Conservation (phyloP, 2,113 vertebrate genomes). For the Heptranchias perlo region DNA sequence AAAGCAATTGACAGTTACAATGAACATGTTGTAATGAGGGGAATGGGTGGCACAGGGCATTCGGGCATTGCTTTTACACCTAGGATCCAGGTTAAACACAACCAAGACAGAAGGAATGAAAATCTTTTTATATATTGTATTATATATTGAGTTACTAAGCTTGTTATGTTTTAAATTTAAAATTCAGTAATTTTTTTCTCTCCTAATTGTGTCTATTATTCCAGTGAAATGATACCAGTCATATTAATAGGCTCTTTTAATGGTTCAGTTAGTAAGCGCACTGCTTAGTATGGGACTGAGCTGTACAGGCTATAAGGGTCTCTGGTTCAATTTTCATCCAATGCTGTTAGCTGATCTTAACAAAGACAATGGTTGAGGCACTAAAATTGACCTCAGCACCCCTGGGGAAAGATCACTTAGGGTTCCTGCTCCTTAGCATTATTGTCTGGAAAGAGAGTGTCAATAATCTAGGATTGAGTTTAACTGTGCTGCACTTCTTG, state of each 20-base stretch:
- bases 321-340: no score
- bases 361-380: not conserved
- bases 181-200: not conserved
- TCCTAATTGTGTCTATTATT: not conserved
- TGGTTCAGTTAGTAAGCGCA: not conserved
- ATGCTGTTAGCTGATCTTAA: not conserved
- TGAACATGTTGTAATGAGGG: not conserved
- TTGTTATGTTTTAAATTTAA: not conserved
- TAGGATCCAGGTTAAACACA: not conserved
- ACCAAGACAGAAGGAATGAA: not conserved
- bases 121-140: not conserved
- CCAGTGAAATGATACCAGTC: not conserved
- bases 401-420: no score
- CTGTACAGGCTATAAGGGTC: not conserved
- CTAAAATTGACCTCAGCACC: not conserved
- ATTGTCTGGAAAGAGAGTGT: not conserved
- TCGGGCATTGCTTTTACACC: not conserved
- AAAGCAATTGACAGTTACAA: not conserved
- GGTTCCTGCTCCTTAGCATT: no score
- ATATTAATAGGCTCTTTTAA: not conserved
- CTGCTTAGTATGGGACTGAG: not conserved
- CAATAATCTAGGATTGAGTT: not conserved
- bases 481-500: not conserved
- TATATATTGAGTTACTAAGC: not conserved
- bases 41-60: not conserved